phyloP scores from a whole-genome alignment of 1,140 invertebrate genomes.

The Temnothorax nylanderi region DNA sequence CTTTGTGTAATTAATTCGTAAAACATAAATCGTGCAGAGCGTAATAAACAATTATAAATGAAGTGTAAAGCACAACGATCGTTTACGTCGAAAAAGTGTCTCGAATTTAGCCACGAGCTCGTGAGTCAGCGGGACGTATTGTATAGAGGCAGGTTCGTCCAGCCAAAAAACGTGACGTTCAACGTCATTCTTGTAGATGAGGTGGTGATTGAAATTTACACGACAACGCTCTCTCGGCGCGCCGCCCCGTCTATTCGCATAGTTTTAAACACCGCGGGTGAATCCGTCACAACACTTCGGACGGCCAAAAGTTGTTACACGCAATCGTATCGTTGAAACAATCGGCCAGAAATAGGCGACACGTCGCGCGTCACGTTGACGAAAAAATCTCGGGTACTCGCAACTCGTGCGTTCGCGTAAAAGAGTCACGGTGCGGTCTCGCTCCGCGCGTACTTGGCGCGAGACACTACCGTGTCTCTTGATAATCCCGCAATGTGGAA shows the following conservation, averaged over 20 bases:
- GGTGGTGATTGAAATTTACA: constrained; percentile 19
- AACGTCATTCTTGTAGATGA: background rate
- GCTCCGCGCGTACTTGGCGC: too few species aligned
- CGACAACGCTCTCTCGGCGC: background rate
- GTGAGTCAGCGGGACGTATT: background rate
- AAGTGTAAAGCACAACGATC: background rate
- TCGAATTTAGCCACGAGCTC: background rate
- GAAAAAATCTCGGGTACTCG: too few species aligned
- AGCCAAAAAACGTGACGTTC: constrained; percentile 4
- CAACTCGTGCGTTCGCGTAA: too few species aligned
- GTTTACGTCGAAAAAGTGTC: background rate
- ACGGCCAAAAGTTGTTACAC: constrained; percentile 43
- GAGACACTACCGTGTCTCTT: too few species aligned
- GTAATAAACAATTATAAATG: background rate
- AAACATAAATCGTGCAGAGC: background rate
- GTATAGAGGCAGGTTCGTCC: background rate
- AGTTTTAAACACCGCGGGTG: background rate
- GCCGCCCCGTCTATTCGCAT: constrained; percentile 20
- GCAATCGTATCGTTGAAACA: constrained; percentile 26
- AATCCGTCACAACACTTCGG: constrained; percentile 3
- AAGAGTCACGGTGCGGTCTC: too few species aligned
- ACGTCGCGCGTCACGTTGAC: constrained; percentile 9
- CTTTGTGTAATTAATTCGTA: background rate
- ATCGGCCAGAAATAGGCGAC: constrained; percentile 30
- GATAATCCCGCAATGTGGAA: constrained; percentile 20